phyloP scores from a whole-genome alignment of 2,113 vertebrate genomes.

The Eolophus roseicapilla region DNA sequence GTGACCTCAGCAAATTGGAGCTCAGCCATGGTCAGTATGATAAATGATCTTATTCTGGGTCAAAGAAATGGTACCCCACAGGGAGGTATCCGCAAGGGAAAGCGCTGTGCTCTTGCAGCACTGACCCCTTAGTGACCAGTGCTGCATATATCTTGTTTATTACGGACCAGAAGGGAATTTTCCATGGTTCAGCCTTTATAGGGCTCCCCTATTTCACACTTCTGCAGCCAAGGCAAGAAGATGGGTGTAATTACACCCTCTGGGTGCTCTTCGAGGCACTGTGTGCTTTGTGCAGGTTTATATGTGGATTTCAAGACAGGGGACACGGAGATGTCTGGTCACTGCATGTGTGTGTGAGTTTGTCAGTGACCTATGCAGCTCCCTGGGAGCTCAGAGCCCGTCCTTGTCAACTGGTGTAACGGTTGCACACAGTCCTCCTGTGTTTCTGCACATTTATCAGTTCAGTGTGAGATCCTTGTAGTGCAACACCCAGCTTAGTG shows the following conservation, averaged over 20 bases:
- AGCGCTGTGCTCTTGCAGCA: constrained; percentile 9
- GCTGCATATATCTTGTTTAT: constrained; percentile 53
- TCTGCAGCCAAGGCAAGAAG: not conserved
- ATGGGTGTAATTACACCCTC: not conserved
- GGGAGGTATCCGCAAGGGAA: constrained; percentile 42
- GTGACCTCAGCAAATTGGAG: constrained; percentile 80
- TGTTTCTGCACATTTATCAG: not conserved
- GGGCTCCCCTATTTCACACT: not conserved
- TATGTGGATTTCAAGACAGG: not conserved
- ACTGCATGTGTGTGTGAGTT: not conserved
- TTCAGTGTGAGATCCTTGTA: not conserved
- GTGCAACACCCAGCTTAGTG: not conserved
- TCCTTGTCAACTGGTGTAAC: accelerated
- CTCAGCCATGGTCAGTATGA: constrained; percentile 75
- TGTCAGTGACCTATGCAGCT: not conserved
- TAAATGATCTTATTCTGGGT: constrained; percentile 77
- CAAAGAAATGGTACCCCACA: constrained; percentile 63
- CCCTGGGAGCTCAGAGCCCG: not conserved
- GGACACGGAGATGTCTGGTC: not conserved
- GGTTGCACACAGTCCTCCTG: not conserved
- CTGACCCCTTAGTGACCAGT: constrained; percentile 71
- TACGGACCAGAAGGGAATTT: constrained; percentile 44
- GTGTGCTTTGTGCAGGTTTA: not conserved
- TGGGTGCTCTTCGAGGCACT: not conserved
- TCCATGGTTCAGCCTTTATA: not conserved